A percentile compares a stretch with the other conserved stretches of the same genome.
phyloP scores from a whole-genome alignment of 1,140 invertebrate species.

The Diorhabda sublineata region DNA sequence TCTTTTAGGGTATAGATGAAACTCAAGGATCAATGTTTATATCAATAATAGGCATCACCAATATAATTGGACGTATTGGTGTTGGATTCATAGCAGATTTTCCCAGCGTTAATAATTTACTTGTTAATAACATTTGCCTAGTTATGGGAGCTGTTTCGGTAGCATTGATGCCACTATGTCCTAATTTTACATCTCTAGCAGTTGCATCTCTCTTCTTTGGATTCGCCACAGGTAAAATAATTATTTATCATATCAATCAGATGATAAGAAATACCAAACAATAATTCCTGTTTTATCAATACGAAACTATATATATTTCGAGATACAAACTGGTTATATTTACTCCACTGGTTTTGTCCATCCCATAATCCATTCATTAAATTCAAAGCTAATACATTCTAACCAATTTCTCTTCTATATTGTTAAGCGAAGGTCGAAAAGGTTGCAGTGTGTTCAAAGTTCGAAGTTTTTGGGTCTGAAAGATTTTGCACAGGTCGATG shows the following conservation, averaged over 20 bases:
- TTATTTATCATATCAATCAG: background rate
- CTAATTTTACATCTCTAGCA: constrained; percentile 71
- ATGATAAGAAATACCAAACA: background rate
- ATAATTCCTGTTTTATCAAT: background rate
- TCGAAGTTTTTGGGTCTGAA: no score
- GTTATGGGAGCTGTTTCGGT: constrained; percentile 84
- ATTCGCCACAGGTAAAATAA: constrained; percentile 85
- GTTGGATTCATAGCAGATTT: constrained; percentile 84
- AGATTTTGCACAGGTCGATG: no score
- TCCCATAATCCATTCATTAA: background rate
- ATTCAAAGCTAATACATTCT: background rate
- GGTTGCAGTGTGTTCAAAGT: no score
- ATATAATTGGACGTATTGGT: constrained; percentile 81
- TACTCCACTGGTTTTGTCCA: background rate
- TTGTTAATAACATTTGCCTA: constrained; percentile 92
- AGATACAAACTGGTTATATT: background rate
- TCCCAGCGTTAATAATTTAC: constrained; percentile 81
- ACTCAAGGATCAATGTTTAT: constrained; percentile 80
- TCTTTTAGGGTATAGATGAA: constrained; percentile 66
- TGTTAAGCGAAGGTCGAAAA: no score
- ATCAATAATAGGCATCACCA: constrained; percentile 95
- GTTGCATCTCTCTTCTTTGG: constrained; percentile 87
- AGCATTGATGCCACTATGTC: constrained; percentile 77
- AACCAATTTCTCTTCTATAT: no score
- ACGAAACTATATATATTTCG: background rate